Percentiles rank a stretch among this genome's conserved stretches.
phyloP scores from a whole-genome alignment of 2,888 invertebrate species.

The Harpagoxenus sublaevis region DNA sequence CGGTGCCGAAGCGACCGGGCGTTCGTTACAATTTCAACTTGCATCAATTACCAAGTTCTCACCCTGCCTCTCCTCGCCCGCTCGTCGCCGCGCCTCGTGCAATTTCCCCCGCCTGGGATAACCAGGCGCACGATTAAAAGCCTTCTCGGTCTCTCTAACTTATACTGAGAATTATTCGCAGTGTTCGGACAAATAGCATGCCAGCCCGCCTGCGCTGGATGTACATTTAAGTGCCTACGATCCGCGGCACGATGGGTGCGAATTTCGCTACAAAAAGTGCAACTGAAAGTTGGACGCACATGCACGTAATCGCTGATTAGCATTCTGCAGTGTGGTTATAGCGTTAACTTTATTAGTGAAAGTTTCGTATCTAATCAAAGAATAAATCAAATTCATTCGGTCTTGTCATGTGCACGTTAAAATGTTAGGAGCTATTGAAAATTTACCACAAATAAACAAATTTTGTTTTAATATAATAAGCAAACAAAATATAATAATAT shows the following conservation, averaged over 20 bases:
- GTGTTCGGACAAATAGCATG: slow-evolving; percentile 33
- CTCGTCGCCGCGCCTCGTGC: slow-evolving; percentile 28
- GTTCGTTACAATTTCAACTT: slow-evolving; percentile 75
- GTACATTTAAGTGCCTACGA: slow-evolving; percentile 47
- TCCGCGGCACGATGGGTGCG: slow-evolving; percentile 10
- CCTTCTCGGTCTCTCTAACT: slow-evolving; percentile 49
- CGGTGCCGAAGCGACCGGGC: slow-evolving; percentile 49
- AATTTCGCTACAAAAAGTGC: slow-evolving; percentile 31
- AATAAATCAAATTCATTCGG: not conserved
- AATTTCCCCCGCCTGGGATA: slow-evolving; percentile 64
- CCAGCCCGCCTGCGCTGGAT: slow-evolving; percentile 19
- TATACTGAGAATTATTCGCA: slow-evolving; percentile 60
- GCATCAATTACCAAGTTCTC: slow-evolving; percentile 67
- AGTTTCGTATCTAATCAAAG: slow-evolving; percentile 24
- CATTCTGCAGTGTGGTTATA: slow-evolving; percentile 21
- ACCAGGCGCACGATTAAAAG: slow-evolving; percentile 65
- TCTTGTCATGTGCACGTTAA: not conserved
- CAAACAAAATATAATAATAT: not conserved
- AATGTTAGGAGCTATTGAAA: not conserved
- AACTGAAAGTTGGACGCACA: not conserved
- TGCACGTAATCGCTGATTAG: slow-evolving; percentile 38
- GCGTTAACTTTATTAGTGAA: not conserved
- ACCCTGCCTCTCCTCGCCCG: not conserved
- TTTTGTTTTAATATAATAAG: not conserved
- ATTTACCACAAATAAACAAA: not conserved